phyloP scores from a whole-genome alignment of 2,113 vertebrate genomes.

The Fulica atra region DNA sequence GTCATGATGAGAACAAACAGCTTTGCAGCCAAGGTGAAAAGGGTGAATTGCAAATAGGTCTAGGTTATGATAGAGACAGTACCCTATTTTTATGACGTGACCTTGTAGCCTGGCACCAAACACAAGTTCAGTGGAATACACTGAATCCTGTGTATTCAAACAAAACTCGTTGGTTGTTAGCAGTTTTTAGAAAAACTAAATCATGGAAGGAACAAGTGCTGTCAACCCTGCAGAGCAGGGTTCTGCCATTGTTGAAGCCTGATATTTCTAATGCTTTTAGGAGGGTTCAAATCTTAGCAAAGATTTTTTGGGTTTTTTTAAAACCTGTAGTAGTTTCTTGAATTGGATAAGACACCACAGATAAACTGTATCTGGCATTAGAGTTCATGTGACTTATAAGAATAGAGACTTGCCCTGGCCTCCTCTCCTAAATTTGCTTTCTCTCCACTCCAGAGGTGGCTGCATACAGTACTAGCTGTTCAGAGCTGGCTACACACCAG shows the following conservation, averaged over 20 bases:
- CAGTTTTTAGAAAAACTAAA: not conserved
- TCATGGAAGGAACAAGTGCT: not conserved
- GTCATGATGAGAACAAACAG: not conserved
- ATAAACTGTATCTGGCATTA: not conserved
- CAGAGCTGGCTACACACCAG: not conserved
- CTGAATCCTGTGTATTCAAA: not conserved
- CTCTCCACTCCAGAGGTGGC: not conserved
- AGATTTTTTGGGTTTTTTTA: not conserved
- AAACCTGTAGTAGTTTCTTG: not conserved
- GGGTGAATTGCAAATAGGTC: conserved; percentile 10
- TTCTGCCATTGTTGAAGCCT: not conserved
- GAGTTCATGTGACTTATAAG: not conserved
- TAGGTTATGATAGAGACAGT: conserved; percentile 18
- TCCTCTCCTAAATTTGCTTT: not conserved
- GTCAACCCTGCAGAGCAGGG: not conserved
- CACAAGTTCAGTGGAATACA: not conserved
- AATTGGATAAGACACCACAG: not conserved
- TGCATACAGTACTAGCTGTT: not conserved
- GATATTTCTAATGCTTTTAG: not conserved
- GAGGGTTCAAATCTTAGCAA: not conserved
- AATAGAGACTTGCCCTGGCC: not conserved
- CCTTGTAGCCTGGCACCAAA: not conserved
- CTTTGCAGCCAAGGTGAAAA: conserved; percentile 38
- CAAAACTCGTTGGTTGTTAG: not conserved
- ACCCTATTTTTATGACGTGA: conserved; percentile 3